A percentile compares a stretch with the other conserved stretches of the same genome.
Conservation (phyloP, 2,888 invertebrate species). For the Apamea sordens region DNA sequence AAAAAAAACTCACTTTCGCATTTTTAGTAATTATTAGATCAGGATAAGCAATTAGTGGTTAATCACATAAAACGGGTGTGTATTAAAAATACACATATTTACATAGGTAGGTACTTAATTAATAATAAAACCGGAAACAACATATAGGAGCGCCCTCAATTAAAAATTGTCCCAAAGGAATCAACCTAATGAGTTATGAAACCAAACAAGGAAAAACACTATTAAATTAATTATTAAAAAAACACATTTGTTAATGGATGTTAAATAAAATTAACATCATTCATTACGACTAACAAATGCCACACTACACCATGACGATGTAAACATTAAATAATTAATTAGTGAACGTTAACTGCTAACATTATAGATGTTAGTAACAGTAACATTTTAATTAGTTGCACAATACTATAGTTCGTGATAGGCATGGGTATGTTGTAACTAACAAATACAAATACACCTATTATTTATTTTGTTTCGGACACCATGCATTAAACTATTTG, state of each 20-base stretch:
- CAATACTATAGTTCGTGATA: conserved; percentile 9
- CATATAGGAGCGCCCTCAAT: conserved; percentile 3
- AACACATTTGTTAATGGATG: conserved; percentile 30
- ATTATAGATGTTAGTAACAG: not conserved
- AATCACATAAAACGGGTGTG: not conserved
- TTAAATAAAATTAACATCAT: not conserved
- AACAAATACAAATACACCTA: not conserved
- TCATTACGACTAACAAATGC: conserved; percentile 18
- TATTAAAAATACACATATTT: not conserved
- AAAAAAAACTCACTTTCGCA: not conserved
- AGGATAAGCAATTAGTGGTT: conserved; percentile 1
- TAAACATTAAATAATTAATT: conserved; percentile 26
- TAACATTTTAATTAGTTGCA: conserved; percentile 29
- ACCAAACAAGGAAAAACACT: conserved; percentile 5
- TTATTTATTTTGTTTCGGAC: not conserved
- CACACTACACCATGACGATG: conserved; percentile 17
- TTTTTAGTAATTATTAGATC: not conserved
- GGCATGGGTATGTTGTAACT: not conserved
- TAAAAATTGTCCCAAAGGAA: conserved; percentile 26
- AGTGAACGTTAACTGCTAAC: conserved; percentile 10
- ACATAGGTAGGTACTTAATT: not conserved
- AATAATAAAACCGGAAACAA: not conserved
- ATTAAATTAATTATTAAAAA: conserved; percentile 12
- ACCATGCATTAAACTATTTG: not conserved
- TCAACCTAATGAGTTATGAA: not conserved